Conservation (phyloP, 2,888 invertebrate species). For the Cerceris ruficornis region DNA sequence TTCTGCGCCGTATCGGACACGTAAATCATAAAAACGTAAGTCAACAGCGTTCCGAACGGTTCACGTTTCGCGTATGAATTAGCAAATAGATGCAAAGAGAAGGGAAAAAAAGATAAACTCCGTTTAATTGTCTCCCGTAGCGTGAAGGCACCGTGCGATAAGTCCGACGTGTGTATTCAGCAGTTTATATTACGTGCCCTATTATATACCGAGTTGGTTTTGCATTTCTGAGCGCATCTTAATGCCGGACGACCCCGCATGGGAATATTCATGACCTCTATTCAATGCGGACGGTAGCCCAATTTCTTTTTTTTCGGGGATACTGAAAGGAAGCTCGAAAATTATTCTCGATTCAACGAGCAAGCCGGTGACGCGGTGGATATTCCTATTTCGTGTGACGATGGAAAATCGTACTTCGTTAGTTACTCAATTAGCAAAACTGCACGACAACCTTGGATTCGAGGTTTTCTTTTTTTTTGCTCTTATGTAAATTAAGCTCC, state of each 20-base stretch:
- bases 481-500: no score
- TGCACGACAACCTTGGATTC: no score
- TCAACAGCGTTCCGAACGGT: no score
- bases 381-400: neutral
- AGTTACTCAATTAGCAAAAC: no score
- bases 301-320: constrained; percentile 5
- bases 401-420: no score
- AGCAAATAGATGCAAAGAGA: no score
- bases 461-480: no score
- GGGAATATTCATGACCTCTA: constrained; percentile 46
- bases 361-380: constrained; percentile 4
- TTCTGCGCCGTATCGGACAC: no score
- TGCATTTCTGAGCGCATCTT: constrained; percentile 27
- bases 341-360: neutral
- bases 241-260: constrained; percentile 24
- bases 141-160: neutral
- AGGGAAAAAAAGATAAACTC: neutral
- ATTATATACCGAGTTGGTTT: constrained; percentile 17
- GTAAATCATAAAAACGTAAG: no score
- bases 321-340: constrained; percentile 4
- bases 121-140: neutral
- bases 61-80: no score
- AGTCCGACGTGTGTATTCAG: neutral
- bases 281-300: constrained; percentile 1
- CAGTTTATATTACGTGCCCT: neutral